phyloP scores from a whole-genome alignment of 2,888 invertebrate genomes.

The Microctonus hyperodae region DNA sequence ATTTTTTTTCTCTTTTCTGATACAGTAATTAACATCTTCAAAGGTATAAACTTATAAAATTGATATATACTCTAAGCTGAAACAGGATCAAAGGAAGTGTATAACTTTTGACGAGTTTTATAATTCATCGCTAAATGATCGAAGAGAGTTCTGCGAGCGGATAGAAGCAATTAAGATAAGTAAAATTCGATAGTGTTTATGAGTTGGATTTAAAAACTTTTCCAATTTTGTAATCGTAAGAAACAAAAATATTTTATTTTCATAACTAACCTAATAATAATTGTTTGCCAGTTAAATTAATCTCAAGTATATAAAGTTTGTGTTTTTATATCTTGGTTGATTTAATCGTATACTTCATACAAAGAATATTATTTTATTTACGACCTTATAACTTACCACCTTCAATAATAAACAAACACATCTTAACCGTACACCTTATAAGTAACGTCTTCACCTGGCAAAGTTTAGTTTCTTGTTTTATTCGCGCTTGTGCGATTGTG shows the following conservation, averaged over 20 bases:
- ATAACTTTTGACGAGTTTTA: conserved; percentile 1
- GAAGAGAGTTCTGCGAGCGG: background rate
- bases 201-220: conserved; percentile 18
- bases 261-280: conserved; percentile 17
- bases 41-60: background rate
- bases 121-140: background rate
- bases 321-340: conserved; percentile 8
- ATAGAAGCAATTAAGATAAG: conserved; percentile 19
- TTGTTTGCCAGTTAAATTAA: conserved; percentile 25
- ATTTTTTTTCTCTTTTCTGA: background rate
- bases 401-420: background rate
- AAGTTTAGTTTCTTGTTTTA: background rate
- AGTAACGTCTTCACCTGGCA: background rate
- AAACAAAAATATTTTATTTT: conserved; percentile 24
- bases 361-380: conserved; percentile 18
- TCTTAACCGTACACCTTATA: background rate
- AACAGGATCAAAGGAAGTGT: background rate
- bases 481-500: background rate
- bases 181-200: conserved; percentile 10
- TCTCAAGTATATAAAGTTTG: conserved; percentile 1
- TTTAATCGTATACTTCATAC: background rate
- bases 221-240: conserved; percentile 1
- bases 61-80: background rate
- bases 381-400: background rate
- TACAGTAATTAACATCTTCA: background rate